Evolutionary conservation across 1,140 invertebrate species (phyloP).

Genomic region (Trichonephila clavipes): DNA sequence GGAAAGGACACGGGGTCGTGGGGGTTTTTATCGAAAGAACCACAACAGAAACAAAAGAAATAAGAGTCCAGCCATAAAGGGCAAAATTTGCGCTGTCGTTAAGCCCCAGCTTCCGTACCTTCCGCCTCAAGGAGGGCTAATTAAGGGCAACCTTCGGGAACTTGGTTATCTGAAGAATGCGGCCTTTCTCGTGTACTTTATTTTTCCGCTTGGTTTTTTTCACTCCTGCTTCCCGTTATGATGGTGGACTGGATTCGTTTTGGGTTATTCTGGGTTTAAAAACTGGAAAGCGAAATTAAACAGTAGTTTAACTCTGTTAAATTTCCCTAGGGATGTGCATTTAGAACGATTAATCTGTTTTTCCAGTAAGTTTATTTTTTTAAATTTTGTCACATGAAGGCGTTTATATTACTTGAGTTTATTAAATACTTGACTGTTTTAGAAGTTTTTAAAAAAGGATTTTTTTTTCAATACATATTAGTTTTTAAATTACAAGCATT

Average conservation of each 20-base stretch:
- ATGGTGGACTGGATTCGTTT: not conserved
- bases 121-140: slow-evolving; percentile 12
- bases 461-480: too few species aligned
- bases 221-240: not conserved
- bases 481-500: too few species aligned
- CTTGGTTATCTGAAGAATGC: slow-evolving; percentile 23
- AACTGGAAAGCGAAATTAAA: not conserved
- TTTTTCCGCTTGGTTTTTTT: not conserved
- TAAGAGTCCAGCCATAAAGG: slow-evolving; percentile 26
- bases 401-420: too few species aligned
- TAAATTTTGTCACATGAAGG: not conserved
- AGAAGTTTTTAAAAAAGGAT: too few species aligned
- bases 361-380: not conserved
- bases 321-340: not conserved
- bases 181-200: not conserved
- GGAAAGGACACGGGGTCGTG: not conserved
- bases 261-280: slow-evolving; percentile 7
- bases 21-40: not conserved
- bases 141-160: slow-evolving; percentile 32
- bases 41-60: slow-evolving; percentile 14
- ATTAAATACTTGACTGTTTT: too few species aligned
- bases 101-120: slow-evolving; percentile 13
- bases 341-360: not conserved
- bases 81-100: slow-evolving; percentile 24
- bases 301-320: not conserved